Base-by-base conservation (phyloP, 2,888 invertebrate species). In the Sussaba pulchella region DNA sequence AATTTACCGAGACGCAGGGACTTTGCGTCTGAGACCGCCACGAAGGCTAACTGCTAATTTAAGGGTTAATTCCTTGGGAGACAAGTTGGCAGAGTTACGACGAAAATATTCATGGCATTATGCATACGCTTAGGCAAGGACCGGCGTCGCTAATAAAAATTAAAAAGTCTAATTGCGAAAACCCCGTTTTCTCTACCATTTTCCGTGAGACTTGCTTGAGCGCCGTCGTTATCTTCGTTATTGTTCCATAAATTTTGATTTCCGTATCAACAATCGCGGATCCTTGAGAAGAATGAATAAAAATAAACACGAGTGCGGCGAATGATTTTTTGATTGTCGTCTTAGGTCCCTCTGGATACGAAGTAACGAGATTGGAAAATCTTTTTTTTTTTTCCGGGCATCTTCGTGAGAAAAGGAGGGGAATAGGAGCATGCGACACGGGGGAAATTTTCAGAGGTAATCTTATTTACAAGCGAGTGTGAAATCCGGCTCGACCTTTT, bases 41-140 rank as follows among this genome's bases (percentile, higher is more conserved):
- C 78, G 88, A 88, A 90, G 81, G 91, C 91, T 91, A 91, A 91
- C 92, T 91, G 91, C 92, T 92, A 92, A 92, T 92, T 92, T 92
- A 92, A 92, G 92, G 92, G 92, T 92, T 92, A 92, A 92, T 92
- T 92, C 92, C 92, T 92, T 92, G 88, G 91, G 90, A 92, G 92
- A 92, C 92, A 92, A 92, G 91, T 92, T 92, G 91, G 91, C 91
- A 92, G 91, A 92, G 91, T 92, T 92, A 92, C 89, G 91, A 90
- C 88, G 89, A 91, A 92, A 92, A 92, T 92, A 92, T 92, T 92
- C 92, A 92, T 92, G 89, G 91, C 90, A 92, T 92, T 92, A 92
- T 92, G 92, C 92, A 92, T 92, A 92, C 91, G 91, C 89, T 91
- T 91, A 91, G 90, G 88, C 85, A 86, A 79, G 79, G 78, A 73